These are phyloP conservation scores for Sarcophilus harrisii DNA, from an alignment of 2,797 vertebrate species.

Conservation along the genomic window DNA sequence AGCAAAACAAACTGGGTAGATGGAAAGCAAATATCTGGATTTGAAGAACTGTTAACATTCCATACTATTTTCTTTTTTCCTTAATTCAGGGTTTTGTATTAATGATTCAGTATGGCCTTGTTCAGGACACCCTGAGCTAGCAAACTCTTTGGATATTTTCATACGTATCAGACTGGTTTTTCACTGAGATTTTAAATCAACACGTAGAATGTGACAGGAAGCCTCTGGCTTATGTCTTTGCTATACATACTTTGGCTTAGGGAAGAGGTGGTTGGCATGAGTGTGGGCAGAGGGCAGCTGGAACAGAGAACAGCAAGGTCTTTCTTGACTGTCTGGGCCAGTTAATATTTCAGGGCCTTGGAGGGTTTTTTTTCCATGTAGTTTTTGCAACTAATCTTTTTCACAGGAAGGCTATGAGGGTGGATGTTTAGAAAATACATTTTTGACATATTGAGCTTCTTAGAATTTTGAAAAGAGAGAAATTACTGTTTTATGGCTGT, in stretches of 20 bases:
- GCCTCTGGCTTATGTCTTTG: neutral
- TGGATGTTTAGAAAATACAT: slow-evolving; percentile 49
- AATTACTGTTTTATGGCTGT: slow-evolving; percentile 21
- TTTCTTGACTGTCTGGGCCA: neutral
- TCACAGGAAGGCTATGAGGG: slow-evolving; percentile 40
- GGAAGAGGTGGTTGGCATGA: slow-evolving; percentile 25
- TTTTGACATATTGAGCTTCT: slow-evolving; percentile 28
- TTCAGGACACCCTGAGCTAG: slow-evolving; percentile 7
- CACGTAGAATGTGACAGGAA: slow-evolving; percentile 16
- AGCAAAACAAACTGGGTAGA: neutral
- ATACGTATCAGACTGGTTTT: neutral
- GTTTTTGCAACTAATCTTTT: slow-evolving; percentile 28
- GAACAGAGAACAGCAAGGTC: slow-evolving; percentile 1
- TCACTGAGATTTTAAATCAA: slow-evolving; percentile 32
- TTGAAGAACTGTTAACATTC: neutral
- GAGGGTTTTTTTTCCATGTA: slow-evolving; percentile 4
- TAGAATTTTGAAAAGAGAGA: slow-evolving; percentile 41
- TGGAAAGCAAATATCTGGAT: neutral
- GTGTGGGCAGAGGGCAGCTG: slow-evolving; percentile 13
- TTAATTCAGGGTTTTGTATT: neutral
- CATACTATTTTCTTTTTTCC: neutral
- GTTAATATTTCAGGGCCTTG: neutral
- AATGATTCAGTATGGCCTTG: neutral
- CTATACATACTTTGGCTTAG: neutral
- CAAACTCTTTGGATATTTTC: neutral